A percentile compares a stretch with the other conserved stretches of the same genome.
These are phyloP conservation scores for Calliopum simillimum DNA, from an alignment of 2,888 invertebrate species.

Conservation along the genomic window DNA sequence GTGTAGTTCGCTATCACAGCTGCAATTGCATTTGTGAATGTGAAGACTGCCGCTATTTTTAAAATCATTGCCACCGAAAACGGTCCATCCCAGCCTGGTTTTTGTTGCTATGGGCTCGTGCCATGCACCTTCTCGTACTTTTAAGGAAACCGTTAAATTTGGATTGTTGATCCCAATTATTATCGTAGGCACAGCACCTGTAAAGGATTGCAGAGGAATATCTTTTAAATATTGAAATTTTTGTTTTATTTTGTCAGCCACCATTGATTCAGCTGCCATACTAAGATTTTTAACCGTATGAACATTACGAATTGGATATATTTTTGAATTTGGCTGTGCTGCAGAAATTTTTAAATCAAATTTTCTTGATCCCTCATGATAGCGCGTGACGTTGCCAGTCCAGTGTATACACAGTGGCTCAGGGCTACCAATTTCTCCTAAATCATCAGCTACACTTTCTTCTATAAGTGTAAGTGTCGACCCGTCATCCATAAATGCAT, in stretches of 20 bases:
- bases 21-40: conserved; percentile 6
- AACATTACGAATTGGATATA: neutral
- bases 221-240: too few species aligned
- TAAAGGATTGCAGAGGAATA: conserved; percentile 27
- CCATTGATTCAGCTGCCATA: conserved; percentile 20
- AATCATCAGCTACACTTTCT: conserved; percentile 20
- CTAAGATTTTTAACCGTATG: conserved; percentile 28
- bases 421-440: conserved; percentile 6
- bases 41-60: neutral
- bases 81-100: neutral
- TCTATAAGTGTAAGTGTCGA: conserved; percentile 36
- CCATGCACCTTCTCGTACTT: conserved; percentile 32
- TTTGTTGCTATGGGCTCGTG: too few species aligned
- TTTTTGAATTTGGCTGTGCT: conserved; percentile 10
- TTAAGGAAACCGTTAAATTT: conserved; percentile 26
- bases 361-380: conserved; percentile 12
- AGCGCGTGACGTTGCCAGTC: conserved; percentile 30
- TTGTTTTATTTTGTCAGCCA: conserved; percentile 18
- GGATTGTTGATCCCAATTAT: conserved; percentile 37
- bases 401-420: conserved; percentile 28
- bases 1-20: neutral
- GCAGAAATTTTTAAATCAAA: conserved; percentile 28
- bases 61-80: neutral
- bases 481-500: too few species aligned
- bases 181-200: conserved; percentile 24